Conservation (phyloP, 2,797 vertebrate species). For the Erethizon dorsatum region DNA sequence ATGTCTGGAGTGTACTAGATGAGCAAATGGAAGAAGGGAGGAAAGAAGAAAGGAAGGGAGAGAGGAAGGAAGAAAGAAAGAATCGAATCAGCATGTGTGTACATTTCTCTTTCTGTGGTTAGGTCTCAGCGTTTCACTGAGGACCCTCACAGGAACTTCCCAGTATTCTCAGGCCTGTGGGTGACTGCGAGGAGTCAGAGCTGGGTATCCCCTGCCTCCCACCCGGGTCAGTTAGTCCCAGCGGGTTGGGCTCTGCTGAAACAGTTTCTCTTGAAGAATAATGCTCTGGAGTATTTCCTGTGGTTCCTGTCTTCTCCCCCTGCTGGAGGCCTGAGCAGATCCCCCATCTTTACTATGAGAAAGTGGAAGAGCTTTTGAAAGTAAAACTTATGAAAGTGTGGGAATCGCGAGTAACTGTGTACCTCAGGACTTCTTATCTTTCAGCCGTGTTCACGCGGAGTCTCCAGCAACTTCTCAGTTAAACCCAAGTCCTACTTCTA, state of each 20-base stretch:
- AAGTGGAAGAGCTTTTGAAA: background rate
- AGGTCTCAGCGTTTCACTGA: background rate
- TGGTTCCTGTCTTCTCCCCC: too few species aligned
- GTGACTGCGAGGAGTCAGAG: background rate
- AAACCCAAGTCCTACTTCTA: background rate
- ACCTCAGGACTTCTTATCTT: background rate
- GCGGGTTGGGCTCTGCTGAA: background rate
- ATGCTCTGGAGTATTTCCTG: background rate
- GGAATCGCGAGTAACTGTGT: accelerated
- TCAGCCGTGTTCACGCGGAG: background rate
- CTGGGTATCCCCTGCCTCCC: background rate
- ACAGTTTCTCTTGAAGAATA: background rate
- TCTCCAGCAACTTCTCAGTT: background rate
- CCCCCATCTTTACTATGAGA: background rate
- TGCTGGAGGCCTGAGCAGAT: too few species aligned
- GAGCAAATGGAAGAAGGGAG: background rate
- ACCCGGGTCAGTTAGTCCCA: too few species aligned
- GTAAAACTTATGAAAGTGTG: background rate
- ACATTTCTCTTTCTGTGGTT: background rate
- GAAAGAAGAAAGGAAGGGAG: background rate
- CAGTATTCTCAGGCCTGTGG: accelerated
- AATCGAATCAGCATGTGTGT: background rate
- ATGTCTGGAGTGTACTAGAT: background rate
- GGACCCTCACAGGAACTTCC: background rate
- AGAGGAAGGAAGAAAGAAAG: background rate